A percentile compares a stretch with the other conserved stretches of the same genome.
Evolutionary conservation across 2,888 invertebrate genomes (phyloP).

Genomic region (Drosophila kanekoi): DNA sequence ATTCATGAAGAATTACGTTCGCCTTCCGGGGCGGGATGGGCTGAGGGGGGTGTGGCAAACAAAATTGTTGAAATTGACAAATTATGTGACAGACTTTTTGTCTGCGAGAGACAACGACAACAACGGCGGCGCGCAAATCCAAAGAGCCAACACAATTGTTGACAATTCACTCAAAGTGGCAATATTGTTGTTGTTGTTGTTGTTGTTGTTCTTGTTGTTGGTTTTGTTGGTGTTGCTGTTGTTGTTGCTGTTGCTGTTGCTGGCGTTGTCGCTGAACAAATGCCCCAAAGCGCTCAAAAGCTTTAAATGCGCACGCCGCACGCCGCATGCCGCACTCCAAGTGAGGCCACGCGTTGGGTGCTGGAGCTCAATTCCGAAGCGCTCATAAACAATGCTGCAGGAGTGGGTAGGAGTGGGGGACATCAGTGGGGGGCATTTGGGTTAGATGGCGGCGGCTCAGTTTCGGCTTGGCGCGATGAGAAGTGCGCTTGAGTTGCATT

Average conservation of each 20-base stretch:
- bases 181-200: conserved; percentile 41
- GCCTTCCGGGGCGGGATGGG: conserved; percentile 15
- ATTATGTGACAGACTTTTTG: conserved; percentile 80
- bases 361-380: conserved; percentile 68
- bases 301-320: conserved; percentile 70
- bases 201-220: conserved; percentile 53
- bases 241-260: conserved; percentile 40
- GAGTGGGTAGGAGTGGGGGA: background rate
- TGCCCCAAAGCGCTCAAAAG: conserved; percentile 82
- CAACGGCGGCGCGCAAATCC: conserved; percentile 61
- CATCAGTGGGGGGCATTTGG: background rate
- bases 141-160: conserved; percentile 78
- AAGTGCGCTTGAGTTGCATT: conserved; percentile 82
- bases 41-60: conserved; percentile 10
- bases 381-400: conserved; percentile 70
- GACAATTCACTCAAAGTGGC: conserved; percentile 78
- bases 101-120: conserved; percentile 37
- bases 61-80: conserved; percentile 76
- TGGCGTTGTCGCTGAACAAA: conserved; percentile 72
- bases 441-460: conserved; percentile 35
- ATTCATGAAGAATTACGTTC: conserved; percentile 68
- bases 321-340: conserved; percentile 45
- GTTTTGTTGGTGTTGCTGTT: conserved; percentile 43
- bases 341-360: conserved; percentile 39
- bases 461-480: conserved; percentile 69